These are phyloP conservation scores for Saccopteryx leptura DNA, from an alignment of 2,113 vertebrate genomes.

Conservation along the genomic window DNA sequence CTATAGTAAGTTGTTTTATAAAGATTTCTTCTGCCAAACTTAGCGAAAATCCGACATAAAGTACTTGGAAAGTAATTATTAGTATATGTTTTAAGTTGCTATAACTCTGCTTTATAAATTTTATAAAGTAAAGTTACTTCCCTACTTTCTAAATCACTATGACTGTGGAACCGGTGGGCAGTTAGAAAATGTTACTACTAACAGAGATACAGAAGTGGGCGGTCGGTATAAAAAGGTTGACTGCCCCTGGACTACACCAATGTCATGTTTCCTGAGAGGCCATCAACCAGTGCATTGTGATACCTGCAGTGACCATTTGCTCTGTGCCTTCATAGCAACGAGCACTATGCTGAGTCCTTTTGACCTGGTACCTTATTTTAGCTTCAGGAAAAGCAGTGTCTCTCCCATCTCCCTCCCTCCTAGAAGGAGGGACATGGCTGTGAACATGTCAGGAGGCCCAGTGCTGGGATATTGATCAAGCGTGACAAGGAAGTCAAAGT, in stretches of 20 bases:
- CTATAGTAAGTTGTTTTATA: too few relatives aligned
- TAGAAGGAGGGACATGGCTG: background rate
- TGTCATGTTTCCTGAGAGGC: background rate
- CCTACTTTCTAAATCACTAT: too few relatives aligned
- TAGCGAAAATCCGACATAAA: too few relatives aligned
- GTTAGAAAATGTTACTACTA: too few relatives aligned
- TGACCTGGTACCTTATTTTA: background rate
- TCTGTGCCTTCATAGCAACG: background rate
- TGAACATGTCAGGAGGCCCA: background rate
- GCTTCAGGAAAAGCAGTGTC: background rate
- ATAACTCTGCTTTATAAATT: too few relatives aligned
- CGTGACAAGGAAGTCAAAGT: background rate
- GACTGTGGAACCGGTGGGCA: too few relatives aligned
- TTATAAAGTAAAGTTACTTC: too few relatives aligned
- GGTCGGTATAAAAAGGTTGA: too few relatives aligned
- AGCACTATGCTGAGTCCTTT: background rate
- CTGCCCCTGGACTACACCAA: background rate
- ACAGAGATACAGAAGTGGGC: too few relatives aligned
- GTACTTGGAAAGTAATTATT: too few relatives aligned
- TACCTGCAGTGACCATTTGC: background rate
- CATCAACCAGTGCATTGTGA: background rate
- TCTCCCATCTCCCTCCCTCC: background rate
- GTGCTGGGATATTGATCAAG: background rate
- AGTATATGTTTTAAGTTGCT: too few relatives aligned
- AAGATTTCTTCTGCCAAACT: too few relatives aligned